Percentiles rank a stretch among this genome's conserved stretches.
phyloP scores from a whole-genome alignment of 2,888 invertebrate genomes.

The Portevinia maculata region DNA sequence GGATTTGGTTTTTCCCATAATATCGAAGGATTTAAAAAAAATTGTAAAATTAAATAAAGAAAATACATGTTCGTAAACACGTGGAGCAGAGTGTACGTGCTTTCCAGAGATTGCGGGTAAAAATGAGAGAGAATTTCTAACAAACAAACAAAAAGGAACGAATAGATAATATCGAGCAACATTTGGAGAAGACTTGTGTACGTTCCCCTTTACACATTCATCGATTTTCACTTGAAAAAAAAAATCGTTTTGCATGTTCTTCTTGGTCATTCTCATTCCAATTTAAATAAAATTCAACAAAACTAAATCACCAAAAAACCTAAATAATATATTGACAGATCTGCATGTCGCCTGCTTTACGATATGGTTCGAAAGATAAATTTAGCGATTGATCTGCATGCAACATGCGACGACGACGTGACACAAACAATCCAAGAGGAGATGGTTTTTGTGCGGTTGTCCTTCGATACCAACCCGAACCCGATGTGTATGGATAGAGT shows the following conservation, averaged over 20 bases:
- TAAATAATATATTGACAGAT: slow-evolving; percentile 74
- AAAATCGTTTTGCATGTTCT: slow-evolving; percentile 80
- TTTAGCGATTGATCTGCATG: slow-evolving; percentile 73
- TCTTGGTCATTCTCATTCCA: slow-evolving; percentile 76
- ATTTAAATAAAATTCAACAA: slow-evolving; percentile 83
- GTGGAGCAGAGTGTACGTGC: too few species aligned
- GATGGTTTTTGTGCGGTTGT: slow-evolving; percentile 42
- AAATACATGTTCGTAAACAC: too few species aligned
- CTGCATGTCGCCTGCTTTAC: slow-evolving; percentile 73
- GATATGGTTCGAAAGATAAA: slow-evolving; percentile 73
- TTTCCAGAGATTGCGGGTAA: slow-evolving; percentile 1
- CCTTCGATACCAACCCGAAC: slow-evolving; percentile 4
- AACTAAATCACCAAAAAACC: slow-evolving; percentile 82
- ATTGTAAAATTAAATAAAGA: too few species aligned
- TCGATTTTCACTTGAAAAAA: slow-evolving; percentile 17
- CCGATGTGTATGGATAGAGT: neutral
- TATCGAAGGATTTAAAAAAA: too few species aligned
- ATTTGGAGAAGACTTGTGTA: too few species aligned
- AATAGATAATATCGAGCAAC: slow-evolving; percentile 18
- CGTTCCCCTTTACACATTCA: slow-evolving; percentile 20
- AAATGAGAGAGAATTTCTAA: neutral
- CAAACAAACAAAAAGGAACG: too few species aligned
- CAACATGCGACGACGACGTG: slow-evolving; percentile 69
- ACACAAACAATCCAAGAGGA: slow-evolving; percentile 12
- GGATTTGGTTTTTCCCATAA: too few species aligned